Base-by-base conservation (phyloP, 2,797 vertebrate genomes). In the Brachymystax lenok region DNA sequence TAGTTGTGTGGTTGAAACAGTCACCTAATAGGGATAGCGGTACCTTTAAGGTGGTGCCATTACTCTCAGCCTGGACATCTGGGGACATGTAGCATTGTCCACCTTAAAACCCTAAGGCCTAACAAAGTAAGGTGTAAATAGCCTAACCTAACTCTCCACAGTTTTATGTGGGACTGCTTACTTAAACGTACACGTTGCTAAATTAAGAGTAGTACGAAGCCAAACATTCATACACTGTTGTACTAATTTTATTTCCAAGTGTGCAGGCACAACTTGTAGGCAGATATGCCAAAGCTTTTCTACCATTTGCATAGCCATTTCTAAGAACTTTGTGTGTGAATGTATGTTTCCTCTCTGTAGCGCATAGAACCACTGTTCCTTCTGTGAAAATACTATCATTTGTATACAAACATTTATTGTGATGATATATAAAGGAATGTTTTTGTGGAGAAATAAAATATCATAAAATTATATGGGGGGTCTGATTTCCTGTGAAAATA, bases 141-240 rank as follows among this genome's bases (percentile, higher is more conserved):
- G 84, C 85, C 79, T 82, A 91, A 35, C 79, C 74, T 71, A 84
- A 77, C 84, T 91, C 89, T 88, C 94, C 95, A 92, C 96, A 96
- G 96, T 96, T 96, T 94, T 96, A 95, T 96, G 96, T 96, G 96
- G 96, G 90, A 81, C 80, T 84, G 88, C 86, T 81, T 89, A 82
- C 77, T 64, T 64, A 13, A 68, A 28, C 72, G 10, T 63, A 88
- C 75, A 19, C 86, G 83, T 74, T 78, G 82, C 81, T 82, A 74
- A 83, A 87, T 77, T 88, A 89, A 88, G 10, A 88, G 86, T 80
- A n/a, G 81, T 33, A 83, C 89, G 91, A 90, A 89, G 90, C 69
- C 69, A 19, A 17, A 56, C 77, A 90, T 90, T 85, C 74, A 10
- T 21, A 69, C 74, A 7, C 77, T 83, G 79, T 86, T 82, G 59